Base-by-base conservation (phyloP, 2,797 vertebrate species). In the Chrysocyon brachyurus region DNA sequence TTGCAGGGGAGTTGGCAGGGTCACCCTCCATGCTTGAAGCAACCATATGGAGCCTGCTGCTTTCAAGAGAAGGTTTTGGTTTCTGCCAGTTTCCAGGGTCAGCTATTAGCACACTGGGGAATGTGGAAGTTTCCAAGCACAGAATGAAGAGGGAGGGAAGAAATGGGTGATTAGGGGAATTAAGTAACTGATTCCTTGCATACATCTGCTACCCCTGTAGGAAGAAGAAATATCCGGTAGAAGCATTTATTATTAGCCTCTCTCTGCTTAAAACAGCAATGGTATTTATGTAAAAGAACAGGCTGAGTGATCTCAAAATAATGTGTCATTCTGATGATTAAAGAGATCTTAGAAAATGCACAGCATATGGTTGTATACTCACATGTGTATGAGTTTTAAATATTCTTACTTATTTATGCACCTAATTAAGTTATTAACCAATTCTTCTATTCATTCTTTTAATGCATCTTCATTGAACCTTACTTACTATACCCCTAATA, bases 41-140 rank as follows among this genome's bases (percentile, higher is more conserved):
- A 94, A 98, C 90, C 97, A 96, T 85, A 98, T 1, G 81, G 95
- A 97, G 97, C 96, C 95, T 98, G 97, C 94, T 98, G 97, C 95
- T 96, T 98, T 97, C 92, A 92, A 98, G 97, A 95, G 93, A 97
- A 98, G 97, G 94, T 95, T 97, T 97, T 97, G 85, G 92, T 98
- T 94, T 92, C 95, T 98, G 94, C 83, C 89, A 98, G 97, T 97
- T 97, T 97, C 72, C 96, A 92, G 96, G 97, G 91, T 98, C 96
- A 87, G 66, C 40, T 98, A 40, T 97, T 95, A 96, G 49, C 94
- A 97, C 97, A 97, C 81, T 84, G 97, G 97, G 97, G 87, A 3
- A 68, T 3, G 95, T 46, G 46, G 77, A 95, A 94, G 82, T 94
- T 98, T 87, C 97, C 68, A 92, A 75, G 81, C 95, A 28, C 73